Base-by-base conservation (phyloP, 1,140 invertebrate genomes). In the Matsumurasca onukii region DNA sequence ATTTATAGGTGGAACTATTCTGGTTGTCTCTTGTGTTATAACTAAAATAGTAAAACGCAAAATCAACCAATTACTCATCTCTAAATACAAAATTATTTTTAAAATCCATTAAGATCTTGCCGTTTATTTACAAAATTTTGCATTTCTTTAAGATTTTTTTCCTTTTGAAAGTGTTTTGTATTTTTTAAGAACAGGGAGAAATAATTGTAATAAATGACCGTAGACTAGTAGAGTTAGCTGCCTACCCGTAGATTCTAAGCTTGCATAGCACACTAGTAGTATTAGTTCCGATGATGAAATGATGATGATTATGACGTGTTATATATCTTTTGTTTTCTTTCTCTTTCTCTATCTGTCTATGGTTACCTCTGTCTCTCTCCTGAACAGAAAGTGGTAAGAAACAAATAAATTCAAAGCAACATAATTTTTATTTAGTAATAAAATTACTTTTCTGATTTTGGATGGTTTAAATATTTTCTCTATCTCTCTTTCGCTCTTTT, bases 381-480 rank as follows among this genome's bases (percentile, higher is more conserved):
- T 71, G 55, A 59, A 59, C 74, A 75, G 74, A 74, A 75, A 72
- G 74, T 74, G 74, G 74, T 75, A 75, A 74, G 74, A 73, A 62
- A 52, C 62, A 69, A 70, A 49, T 63, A 71, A 66, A 70, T 67
- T 45, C 13, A 1, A 45, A 62, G 39, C 29, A 22, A 45, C 59
- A 5, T 59, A 29, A 45, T 34, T 65, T 63, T 34, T 63, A 20
- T 65, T 63, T 45, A 45, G 22, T 65, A 25, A 65, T 22, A 9
- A 48, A 24, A 13, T 65, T 65, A 48, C 48, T 24, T 65, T n/a
- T n/a, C n/a, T n/a, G 31, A 59, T 39, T 55, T 69, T 70, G 57
- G 24, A 57, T 69, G 55, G 30, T 27, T 59, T 59, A 12, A 29
- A 59, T 22, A 59, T 59, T 59, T 9, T 27, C 55, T 59, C n/a